Evolutionary conservation across 2,113 vertebrate genomes (phyloP).

Genomic region (Machaerirhynchus nigripectus): DNA sequence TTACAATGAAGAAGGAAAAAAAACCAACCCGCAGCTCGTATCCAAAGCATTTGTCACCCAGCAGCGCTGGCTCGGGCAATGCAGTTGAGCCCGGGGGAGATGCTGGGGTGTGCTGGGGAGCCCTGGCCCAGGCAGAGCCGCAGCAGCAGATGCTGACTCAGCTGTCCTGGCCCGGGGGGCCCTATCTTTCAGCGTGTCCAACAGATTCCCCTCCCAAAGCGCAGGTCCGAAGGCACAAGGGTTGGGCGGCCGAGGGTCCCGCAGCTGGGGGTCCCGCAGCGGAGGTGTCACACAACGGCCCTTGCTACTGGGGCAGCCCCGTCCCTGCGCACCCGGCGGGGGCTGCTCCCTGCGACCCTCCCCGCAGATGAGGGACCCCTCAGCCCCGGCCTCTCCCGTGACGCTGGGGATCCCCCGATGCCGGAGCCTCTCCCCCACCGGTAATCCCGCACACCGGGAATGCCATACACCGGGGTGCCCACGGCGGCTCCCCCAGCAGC

Average conservation of each 20-base stretch:
- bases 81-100: neutral
- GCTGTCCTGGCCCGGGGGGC: neutral
- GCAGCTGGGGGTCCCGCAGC: neutral
- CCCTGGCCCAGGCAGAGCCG: neutral
- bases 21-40: neutral
- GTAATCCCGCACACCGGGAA: neutral
- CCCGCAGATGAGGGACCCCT: neutral
- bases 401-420: neutral
- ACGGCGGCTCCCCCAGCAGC: neutral
- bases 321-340: neutral
- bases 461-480: too few species aligned
- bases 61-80: neutral
- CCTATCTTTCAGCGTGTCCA: fast-evolving
- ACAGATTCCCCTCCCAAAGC: neutral
- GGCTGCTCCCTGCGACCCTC: neutral
- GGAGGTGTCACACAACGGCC: too few species aligned
- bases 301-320: neutral
- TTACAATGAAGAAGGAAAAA: neutral
- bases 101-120: neutral
- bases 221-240: neutral
- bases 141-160: neutral
- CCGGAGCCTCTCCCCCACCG: neutral
- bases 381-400: too few species aligned
- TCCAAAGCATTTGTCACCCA: neutral
- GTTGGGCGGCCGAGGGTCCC: neutral